These are phyloP conservation scores for Osedax fenrisi DNA, from an alignment of 2,888 invertebrate species.

Conservation along the genomic window DNA sequence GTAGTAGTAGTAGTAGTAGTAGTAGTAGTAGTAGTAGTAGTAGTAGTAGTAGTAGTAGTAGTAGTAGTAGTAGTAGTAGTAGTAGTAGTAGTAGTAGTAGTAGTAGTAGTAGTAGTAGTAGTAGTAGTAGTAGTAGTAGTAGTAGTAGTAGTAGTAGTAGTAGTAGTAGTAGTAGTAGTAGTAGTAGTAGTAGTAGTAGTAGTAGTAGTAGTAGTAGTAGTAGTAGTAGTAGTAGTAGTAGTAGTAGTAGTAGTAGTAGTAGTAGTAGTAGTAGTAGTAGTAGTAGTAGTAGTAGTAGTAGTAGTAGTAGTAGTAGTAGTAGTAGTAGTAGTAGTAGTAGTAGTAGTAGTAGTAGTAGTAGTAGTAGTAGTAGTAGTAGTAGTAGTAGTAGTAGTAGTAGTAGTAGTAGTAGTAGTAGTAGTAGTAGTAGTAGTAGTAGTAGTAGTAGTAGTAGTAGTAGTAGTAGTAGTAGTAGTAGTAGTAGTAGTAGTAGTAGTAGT, in stretches of 20 bases:
- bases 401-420: constrained; percentile 23
- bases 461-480: constrained; percentile 17
- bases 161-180: constrained; percentile 19
- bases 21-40: constrained; percentile 22
- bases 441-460: constrained; percentile 30
- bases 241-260: constrained; percentile 31
- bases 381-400: constrained; percentile 17
- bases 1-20: constrained; percentile 24
- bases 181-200: constrained; percentile 17
- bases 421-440: constrained; percentile 25
- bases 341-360: constrained; percentile 30
- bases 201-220: constrained; percentile 22
- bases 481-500: constrained; percentile 18
- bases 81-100: constrained; percentile 15
- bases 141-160: constrained; percentile 31
- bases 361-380: constrained; percentile 18
- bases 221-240: constrained; percentile 24
- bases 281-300: constrained; percentile 17
- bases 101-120: constrained; percentile 23
- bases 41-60: constrained; percentile 31
- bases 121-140: constrained; percentile 22
- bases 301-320: constrained; percentile 23
- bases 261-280: constrained; percentile 18
- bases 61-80: constrained; percentile 20
- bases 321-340: constrained; percentile 24